Conservation (phyloP, 2,888 invertebrate species). For the Nipponacmea schrenckii region DNA sequence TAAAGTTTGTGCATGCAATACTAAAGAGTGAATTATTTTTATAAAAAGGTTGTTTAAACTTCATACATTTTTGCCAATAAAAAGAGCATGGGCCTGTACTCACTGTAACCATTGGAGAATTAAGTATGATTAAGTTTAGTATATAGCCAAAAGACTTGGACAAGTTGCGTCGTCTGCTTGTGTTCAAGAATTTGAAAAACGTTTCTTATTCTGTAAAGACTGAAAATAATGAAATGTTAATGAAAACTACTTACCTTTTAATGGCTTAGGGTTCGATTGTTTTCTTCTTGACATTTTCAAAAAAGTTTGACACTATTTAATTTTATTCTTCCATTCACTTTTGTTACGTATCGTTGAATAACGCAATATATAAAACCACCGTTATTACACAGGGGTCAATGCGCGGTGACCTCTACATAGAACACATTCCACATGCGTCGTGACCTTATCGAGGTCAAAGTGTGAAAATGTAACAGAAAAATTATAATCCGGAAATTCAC, state of each 20-base stretch:
- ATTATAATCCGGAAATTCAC: background rate
- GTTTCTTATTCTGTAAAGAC: too few species aligned
- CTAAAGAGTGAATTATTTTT: too few species aligned
- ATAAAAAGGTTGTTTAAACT: too few species aligned
- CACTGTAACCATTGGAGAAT: too few species aligned
- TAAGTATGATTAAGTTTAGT: too few species aligned
- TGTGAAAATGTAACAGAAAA: background rate
- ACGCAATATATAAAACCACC: background rate
- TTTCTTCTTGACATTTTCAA: background rate
- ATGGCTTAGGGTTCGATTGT: background rate
- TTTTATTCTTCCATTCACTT: slow-evolving; percentile 1
- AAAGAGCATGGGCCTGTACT: too few species aligned
- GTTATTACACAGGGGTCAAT: background rate
- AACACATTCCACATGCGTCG: background rate
- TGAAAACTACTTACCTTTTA: background rate
- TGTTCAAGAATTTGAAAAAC: too few species aligned
- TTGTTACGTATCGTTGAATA: slow-evolving; percentile 1
- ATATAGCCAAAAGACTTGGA: too few species aligned
- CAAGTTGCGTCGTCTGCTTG: too few species aligned
- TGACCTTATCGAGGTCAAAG: background rate
- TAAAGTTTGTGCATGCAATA: too few species aligned
- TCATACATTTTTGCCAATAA: too few species aligned
- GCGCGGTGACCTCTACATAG: background rate
- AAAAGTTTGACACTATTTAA: background rate
- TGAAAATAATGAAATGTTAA: background rate